Conservation (phyloP, 2,888 invertebrate species). For the Machimus atricapillus region DNA sequence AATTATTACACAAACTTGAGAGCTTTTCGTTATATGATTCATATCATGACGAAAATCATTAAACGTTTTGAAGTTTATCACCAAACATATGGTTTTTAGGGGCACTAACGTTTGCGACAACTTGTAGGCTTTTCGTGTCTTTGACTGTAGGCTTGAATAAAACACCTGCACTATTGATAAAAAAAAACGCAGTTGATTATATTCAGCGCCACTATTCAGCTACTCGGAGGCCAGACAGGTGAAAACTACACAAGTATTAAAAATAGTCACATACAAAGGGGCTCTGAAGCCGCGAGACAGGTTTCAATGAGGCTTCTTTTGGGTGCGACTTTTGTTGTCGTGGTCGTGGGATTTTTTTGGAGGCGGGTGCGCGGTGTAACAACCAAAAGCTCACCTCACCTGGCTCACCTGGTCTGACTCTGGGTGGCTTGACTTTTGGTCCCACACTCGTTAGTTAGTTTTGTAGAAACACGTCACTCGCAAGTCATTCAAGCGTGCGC, state of each 20-base stretch:
- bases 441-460: background rate
- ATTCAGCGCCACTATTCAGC: background rate
- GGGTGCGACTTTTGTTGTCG: background rate
- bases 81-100: background rate
- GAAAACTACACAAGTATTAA: background rate
- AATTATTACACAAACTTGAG: background rate
- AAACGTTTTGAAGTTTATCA: background rate
- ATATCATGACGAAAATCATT: background rate
- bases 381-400: background rate
- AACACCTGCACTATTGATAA: background rate
- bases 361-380: background rate
- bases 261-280: background rate
- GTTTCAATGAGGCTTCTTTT: background rate
- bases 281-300: background rate
- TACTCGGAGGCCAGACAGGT: background rate
- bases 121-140: background rate
- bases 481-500: conserved; percentile 11
- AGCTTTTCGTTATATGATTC: background rate
- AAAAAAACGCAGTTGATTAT: background rate
- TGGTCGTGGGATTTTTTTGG: background rate
- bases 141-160: background rate
- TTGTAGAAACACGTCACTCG: conserved; percentile 7
- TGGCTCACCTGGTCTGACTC: background rate
- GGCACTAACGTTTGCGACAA: background rate
- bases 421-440: background rate